Evolutionary conservation across 2,888 invertebrate genomes (phyloP).

Genomic region (Drosophila buzzatii): DNA sequence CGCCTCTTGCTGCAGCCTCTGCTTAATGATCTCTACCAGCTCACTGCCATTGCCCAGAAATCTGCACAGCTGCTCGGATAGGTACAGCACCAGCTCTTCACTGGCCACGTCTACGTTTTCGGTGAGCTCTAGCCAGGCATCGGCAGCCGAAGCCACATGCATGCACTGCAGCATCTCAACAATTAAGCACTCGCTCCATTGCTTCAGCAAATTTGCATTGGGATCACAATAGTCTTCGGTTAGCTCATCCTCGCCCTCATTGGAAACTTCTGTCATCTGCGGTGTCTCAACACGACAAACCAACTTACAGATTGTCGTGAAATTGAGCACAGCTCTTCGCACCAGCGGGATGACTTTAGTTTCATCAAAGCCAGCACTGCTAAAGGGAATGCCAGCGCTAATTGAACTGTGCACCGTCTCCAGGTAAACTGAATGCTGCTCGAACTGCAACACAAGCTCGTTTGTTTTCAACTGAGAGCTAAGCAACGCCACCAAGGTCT

Average conservation of each 20-base stretch:
- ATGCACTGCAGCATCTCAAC: conserved; percentile 70
- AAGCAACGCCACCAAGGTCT: conserved; percentile 57
- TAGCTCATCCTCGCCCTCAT: conserved; percentile 74
- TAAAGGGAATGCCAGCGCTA: conserved; percentile 55
- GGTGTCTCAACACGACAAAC: conserved; percentile 67
- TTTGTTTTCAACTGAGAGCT: conserved; percentile 43
- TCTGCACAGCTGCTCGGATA: conserved; percentile 71
- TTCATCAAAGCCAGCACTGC: conserved; percentile 46
- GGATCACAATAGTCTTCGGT: conserved; percentile 83
- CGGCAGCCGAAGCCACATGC: conserved; percentile 70
- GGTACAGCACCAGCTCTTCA: conserved; percentile 65
- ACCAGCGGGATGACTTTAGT: conserved; percentile 54
- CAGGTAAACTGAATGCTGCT: conserved; percentile 71
- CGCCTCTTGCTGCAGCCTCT: conserved; percentile 70
- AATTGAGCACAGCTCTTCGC: conserved; percentile 73
- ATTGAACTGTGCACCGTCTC: conserved; percentile 68
- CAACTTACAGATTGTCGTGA: conserved; percentile 76
- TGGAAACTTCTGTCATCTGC: conserved; percentile 16
- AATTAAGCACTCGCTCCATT: conserved; percentile 80
- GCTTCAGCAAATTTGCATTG: conserved; percentile 78
- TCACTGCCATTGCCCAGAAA: conserved; percentile 74
- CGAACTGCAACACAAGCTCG: conserved; percentile 44
- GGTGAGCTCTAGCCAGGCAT: conserved; percentile 64
- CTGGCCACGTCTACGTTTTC: conserved; percentile 35
- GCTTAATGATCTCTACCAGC: conserved; percentile 67